A percentile compares a stretch with the other conserved stretches of the same genome.
Evolutionary conservation across 2,113 vertebrate genomes (phyloP).

Genomic region (Microcebus tavaratra): DNA sequence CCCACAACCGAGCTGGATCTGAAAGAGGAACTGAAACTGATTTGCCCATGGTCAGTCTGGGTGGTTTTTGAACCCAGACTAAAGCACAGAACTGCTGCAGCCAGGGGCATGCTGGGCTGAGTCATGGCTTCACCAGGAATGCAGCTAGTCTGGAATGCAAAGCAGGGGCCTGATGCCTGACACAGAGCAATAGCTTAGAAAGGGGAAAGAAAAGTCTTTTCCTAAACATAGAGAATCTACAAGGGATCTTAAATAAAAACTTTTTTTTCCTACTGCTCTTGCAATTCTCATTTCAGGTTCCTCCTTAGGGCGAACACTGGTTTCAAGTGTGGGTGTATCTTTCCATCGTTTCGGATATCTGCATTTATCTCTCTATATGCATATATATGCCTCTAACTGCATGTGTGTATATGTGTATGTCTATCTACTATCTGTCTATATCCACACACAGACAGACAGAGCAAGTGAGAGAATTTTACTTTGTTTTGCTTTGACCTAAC

Average conservation of each 20-base stretch:
- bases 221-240: neutral
- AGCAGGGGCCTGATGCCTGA: neutral
- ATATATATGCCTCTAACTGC: neutral
- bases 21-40: constrained; percentile 1
- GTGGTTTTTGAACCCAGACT: neutral
- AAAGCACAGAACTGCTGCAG: neutral
- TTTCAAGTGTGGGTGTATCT: neutral
- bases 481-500: neutral
- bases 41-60: neutral
- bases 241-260: neutral
- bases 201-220: neutral
- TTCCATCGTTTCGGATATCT: neutral
- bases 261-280: neutral
- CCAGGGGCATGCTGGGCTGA: neutral
- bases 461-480: neutral
- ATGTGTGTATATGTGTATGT: neutral
- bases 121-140: constrained; percentile 56
- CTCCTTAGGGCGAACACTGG: neutral
- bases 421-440: neutral
- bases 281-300: neutral
- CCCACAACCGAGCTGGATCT: neutral
- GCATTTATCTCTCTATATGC: neutral
- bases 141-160: constrained; percentile 59
- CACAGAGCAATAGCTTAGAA: neutral
- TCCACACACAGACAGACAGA: neutral